A percentile compares a stretch with the other conserved stretches of the same genome.
These are phyloP conservation scores for Drosophila pseudoobscura DNA, from an alignment of 1,140 invertebrate species.

Conservation along the genomic window DNA sequence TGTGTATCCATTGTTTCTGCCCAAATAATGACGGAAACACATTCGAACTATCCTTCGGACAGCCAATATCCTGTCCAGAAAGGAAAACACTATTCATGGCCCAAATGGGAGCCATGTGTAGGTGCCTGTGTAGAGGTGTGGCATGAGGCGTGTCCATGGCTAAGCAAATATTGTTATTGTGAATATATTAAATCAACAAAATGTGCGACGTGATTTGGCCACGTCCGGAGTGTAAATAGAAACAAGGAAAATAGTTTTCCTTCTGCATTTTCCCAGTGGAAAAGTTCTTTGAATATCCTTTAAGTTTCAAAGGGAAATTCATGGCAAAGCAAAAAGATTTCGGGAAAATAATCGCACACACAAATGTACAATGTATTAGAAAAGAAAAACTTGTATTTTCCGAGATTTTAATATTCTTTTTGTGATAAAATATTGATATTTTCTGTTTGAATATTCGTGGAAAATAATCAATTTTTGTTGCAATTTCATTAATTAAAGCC, in stretches of 20 bases:
- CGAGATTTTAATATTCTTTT: too few species aligned
- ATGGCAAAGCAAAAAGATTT: too few species aligned
- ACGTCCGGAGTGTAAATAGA: constrained; percentile 26
- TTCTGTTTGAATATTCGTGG: too few species aligned
- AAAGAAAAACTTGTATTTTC: too few species aligned
- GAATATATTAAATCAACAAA: constrained; percentile 49
- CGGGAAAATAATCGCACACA: too few species aligned
- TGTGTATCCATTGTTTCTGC: constrained; percentile 37
- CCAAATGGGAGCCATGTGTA: constrained; percentile 6
- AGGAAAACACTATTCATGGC: constrained; percentile 8
- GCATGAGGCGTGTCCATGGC: constrained; percentile 8
- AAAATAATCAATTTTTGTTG: too few species aligned
- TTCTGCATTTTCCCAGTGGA: too few species aligned
- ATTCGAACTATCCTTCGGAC: constrained; percentile 23
- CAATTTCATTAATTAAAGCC: too few species aligned
- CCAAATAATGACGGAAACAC: constrained; percentile 43
- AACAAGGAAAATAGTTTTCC: background rate
- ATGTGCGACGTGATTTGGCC: constrained; percentile 46
- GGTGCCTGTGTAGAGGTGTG: background rate
- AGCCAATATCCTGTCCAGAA: constrained; percentile 39
- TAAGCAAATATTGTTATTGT: constrained; percentile 29
- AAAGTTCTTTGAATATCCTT: background rate
- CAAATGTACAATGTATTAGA: too few species aligned
- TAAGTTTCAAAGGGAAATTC: too few species aligned
- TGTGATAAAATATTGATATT: too few species aligned